These are phyloP conservation scores for Eudasyphora cyanicolor DNA, from an alignment of 2,888 invertebrate species.

Conservation along the genomic window DNA sequence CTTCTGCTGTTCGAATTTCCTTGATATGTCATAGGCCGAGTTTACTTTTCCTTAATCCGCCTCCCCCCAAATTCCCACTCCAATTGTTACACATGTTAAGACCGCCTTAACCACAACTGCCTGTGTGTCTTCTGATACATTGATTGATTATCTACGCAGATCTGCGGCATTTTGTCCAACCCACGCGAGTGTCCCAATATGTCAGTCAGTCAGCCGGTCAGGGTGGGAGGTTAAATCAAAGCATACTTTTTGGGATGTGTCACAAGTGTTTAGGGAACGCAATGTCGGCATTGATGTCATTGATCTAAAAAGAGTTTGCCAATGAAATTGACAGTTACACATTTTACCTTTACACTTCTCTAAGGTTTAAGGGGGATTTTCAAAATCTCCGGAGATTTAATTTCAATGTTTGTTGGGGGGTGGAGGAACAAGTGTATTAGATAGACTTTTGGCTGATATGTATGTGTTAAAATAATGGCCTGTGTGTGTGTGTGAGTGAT, in stretches of 20 bases:
- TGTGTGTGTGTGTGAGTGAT: too few species aligned
- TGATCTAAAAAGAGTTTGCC: neutral
- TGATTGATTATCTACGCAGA: neutral
- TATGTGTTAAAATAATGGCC: too few species aligned
- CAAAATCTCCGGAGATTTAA: too few species aligned
- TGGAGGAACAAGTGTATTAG: too few species aligned
- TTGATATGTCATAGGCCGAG: too few species aligned
- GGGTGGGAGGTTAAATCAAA: neutral
- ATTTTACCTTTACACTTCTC: too few species aligned
- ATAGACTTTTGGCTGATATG: too few species aligned
- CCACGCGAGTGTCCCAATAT: neutral
- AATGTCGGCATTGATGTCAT: neutral
- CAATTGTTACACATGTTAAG: neutral
- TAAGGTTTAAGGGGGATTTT: too few species aligned
- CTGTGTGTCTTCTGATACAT: neutral
- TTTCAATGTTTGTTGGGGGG: too few species aligned
- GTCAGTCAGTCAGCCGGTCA: neutral
- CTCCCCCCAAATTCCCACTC: too few species aligned
- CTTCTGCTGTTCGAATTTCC: too few species aligned
- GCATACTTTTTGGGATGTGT: constrained; percentile 1
- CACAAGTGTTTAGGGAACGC: neutral
- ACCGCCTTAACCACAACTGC: neutral
- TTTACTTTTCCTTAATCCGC: too few species aligned
- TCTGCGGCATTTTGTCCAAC: neutral
- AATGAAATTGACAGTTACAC: neutral